Evolutionary conservation across 1,140 invertebrate genomes (phyloP).

Genomic region (Philotrypesis tridentata): DNA sequence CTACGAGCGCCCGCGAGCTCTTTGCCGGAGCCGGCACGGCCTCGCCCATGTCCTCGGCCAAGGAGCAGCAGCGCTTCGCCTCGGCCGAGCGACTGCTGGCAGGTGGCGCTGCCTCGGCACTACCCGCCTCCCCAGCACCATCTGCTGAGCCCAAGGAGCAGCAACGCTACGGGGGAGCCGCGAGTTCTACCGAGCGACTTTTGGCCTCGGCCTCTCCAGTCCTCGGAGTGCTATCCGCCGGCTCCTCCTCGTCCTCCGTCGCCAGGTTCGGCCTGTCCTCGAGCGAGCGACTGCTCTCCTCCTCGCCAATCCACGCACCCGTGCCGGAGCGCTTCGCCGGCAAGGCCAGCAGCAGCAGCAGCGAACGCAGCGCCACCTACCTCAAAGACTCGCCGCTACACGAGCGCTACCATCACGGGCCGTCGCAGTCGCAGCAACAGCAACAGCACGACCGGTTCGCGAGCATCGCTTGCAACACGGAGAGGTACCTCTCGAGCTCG

Average conservation of each 20-base stretch:
- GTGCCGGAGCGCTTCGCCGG: slow-evolving; percentile 67
- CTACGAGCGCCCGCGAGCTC: slow-evolving; percentile 47
- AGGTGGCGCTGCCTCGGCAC: slow-evolving; percentile 14
- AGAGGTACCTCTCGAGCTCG: slow-evolving; percentile 65
- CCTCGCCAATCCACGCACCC: slow-evolving; percentile 66
- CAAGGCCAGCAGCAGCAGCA: slow-evolving; percentile 39
- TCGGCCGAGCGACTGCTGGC: slow-evolving; percentile 65
- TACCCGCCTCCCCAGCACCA: slow-evolving; percentile 51
- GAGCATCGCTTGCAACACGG: slow-evolving; percentile 55
- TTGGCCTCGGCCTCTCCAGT: slow-evolving; percentile 66
- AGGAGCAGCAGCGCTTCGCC: slow-evolving; percentile 49
- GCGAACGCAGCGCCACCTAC: slow-evolving; percentile 51
- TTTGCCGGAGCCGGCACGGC: slow-evolving; percentile 59
- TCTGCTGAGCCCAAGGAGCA: slow-evolving; percentile 63
- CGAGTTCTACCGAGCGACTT: slow-evolving; percentile 60
- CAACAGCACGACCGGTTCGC: slow-evolving; percentile 62
- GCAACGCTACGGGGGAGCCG: slow-evolving; percentile 62
- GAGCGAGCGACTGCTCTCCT: slow-evolving; percentile 62
- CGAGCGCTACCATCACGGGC: slow-evolving; percentile 62
- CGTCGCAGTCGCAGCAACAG: slow-evolving; percentile 39
- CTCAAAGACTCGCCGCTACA: slow-evolving; percentile 62
- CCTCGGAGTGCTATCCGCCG: slow-evolving; percentile 52
- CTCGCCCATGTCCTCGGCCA: slow-evolving; percentile 63
- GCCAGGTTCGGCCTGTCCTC: slow-evolving; percentile 50
- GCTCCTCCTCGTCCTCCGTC: slow-evolving; percentile 29